Conservation (phyloP, 2,797 vertebrate species). For the Podarcis siculus region DNA sequence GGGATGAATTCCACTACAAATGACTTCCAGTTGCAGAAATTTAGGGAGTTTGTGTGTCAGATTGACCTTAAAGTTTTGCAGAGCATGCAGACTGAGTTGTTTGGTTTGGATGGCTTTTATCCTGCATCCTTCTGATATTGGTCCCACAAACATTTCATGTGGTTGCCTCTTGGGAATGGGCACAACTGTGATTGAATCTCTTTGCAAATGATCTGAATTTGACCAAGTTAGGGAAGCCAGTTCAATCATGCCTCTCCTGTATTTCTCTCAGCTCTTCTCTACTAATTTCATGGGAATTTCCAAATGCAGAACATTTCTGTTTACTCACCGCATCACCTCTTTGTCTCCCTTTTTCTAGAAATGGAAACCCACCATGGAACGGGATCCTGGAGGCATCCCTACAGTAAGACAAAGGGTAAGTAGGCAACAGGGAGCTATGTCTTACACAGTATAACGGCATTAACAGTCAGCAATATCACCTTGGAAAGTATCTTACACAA, state of each 20-base stretch:
- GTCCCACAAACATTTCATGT: background rate
- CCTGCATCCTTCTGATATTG: background rate
- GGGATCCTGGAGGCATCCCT: background rate
- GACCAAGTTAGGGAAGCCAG: background rate
- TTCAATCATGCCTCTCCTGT: background rate
- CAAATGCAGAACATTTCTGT: background rate
- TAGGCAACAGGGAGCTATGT: background rate
- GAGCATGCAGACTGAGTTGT: background rate
- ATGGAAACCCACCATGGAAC: slow-evolving; percentile 26
- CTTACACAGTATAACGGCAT: background rate
- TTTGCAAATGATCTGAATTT: background rate
- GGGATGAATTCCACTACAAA: background rate
- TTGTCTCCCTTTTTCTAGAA: slow-evolving; percentile 19
- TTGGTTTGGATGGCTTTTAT: background rate
- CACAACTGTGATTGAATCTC: background rate
- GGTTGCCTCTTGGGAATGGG: background rate
- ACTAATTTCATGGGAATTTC: background rate
- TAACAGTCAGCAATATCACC: background rate
- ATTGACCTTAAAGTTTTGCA: background rate
- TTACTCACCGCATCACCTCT: background rate
- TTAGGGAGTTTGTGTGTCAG: background rate
- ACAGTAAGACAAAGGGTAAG: slow-evolving; percentile 6
- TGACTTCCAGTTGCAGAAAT: background rate
- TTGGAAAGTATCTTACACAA: background rate
- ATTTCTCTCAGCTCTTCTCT: background rate